Evolutionary conservation across 2,797 vertebrate species (phyloP), one percentile per base, ranked within the genome.

Genomic region (Rhadinocentrus ornatus): DNA sequence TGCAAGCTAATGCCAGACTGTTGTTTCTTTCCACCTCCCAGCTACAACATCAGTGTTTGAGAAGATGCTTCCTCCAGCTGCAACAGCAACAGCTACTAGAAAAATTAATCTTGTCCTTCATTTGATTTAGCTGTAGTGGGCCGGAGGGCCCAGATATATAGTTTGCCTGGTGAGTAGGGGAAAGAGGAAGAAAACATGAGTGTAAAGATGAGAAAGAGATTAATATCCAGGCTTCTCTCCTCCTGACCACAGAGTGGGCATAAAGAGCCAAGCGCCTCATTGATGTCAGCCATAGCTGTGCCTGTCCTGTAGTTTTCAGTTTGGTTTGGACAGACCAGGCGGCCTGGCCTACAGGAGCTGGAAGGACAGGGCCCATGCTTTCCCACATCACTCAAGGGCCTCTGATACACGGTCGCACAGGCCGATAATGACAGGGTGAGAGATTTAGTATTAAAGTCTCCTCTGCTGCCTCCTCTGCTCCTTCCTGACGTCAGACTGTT

Each of bases 361-460:
- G 90, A 90, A 92, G 88, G 86, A 93, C 92, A 88, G 89, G 88
- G 89, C 92, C 78, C 85, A 86, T 87, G 86, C 87, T 90, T 93
- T 91, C 87, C 95, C 94, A 95, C 94, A 94, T 95, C 94, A 95
- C 88, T 94, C 91, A 90, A 78, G 79, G 84, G 85, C 91, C 90
- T 91, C 90, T 94, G 93, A 94, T 94, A 94, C 90, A 90, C 82
- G 89, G 93, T 93, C 93, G 87, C 89, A 91, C 88, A 83, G 86
- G 80, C 92, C 77, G 62, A 89, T 94, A 95, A 95, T 95, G 94
- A 95, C 93, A 95, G 93, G 90, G 94, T 89, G 86, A 89, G 86
- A 94, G 92, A 91, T 91, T 93, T 92, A 90, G 91, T 94, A 94
- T 94, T 92, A 93, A 93, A 93, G 91, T 93, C 90, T 92, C 88